Base-by-base conservation (phyloP, 53 echinoderm and acorn worm species). In the Astropecten irregularis region DNA sequence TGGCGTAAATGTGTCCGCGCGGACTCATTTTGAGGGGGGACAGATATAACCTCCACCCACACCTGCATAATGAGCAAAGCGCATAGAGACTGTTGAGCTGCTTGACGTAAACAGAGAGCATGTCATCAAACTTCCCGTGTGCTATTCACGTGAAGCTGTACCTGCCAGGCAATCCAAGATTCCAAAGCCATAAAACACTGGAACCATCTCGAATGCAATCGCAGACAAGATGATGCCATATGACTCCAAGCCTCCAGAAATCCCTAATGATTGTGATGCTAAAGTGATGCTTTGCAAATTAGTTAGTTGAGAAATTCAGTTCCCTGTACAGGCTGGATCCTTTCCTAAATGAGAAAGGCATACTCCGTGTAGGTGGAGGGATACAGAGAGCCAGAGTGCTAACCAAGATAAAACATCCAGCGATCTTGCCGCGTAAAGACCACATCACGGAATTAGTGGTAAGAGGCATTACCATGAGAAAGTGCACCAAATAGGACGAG, bases 311-410 rank as follows among this genome's bases (percentile, higher is more conserved):
- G 38, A 31, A 5, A 22, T 25, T 67, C 19, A 65, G 68, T 73
- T 68, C 23, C 18, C 64, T 90, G 35, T 58, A 71, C 32, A 70
- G 42, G 22, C 50, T 86, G 13, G 73, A 83, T 40, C 84, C 91
- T 15, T 82, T 86, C 56, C 26, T 90, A 11, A 83, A 90, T 54
- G 76, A 83, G 5, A 34, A 68, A 14, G 69, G 68, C 15, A 19
- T 86, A 1, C 53, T 90, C 13, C 77, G 83, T 21, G 87, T 90
- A 19, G 86, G 91, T 27, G 91, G 91, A 18, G 68, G 91, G 4
- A 53, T 90, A 30, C 55, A 50, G 9, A 38, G 38, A 34, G 21
- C 63, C 7, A 27, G 42, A 6, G 18, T 84, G 0, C 32, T 87
- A 19, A 13, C 25, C 27, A 61, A 82, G 1, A 31, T 86, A 8